Percentiles rank a stretch among this genome's conserved stretches.
These are phyloP conservation scores for Prorops nasuta DNA, from an alignment of 1,140 invertebrate genomes.

Conservation along the genomic window DNA sequence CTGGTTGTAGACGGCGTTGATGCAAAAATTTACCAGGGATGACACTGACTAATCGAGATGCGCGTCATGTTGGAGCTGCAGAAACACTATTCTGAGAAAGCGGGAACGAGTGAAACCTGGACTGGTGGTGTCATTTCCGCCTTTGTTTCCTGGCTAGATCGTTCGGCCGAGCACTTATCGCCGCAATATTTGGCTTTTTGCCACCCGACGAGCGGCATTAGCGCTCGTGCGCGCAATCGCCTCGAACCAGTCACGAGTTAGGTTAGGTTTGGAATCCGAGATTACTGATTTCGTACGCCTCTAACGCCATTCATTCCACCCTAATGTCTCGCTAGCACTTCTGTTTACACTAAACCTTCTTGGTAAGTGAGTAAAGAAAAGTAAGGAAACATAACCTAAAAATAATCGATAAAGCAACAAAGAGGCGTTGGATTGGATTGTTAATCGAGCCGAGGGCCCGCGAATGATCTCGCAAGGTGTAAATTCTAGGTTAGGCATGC, in stretches of 20 bases:
- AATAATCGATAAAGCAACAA: no score
- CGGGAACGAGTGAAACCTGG: no score
- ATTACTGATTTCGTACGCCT: slow-evolving; percentile 35
- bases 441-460: no score
- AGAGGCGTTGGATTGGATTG: no score
- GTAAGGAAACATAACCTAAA: no score
- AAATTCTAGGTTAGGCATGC: no score
- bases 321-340: slow-evolving; percentile 28
- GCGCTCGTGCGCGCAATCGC: slow-evolving; percentile 12
- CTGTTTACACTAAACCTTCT: slow-evolving; percentile 25
- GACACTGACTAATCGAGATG: no score
- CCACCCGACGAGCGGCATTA: slow-evolving; percentile 17
- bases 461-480: no score
- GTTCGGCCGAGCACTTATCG: neutral
- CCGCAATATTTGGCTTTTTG: slow-evolving; percentile 19
- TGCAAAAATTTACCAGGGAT: no score
- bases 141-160: slow-evolving; percentile 8
- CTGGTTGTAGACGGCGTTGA: no score
- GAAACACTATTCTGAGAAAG: neutral
- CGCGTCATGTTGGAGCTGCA: no score
- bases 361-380: no score
- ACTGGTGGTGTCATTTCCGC: neutral
- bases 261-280: slow-evolving; percentile 17
- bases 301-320: slow-evolving; percentile 25
- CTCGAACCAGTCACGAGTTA: slow-evolving; percentile 10